Conservation (phyloP, 2,797 vertebrate genomes). For the Urophycis tenuis region DNA sequence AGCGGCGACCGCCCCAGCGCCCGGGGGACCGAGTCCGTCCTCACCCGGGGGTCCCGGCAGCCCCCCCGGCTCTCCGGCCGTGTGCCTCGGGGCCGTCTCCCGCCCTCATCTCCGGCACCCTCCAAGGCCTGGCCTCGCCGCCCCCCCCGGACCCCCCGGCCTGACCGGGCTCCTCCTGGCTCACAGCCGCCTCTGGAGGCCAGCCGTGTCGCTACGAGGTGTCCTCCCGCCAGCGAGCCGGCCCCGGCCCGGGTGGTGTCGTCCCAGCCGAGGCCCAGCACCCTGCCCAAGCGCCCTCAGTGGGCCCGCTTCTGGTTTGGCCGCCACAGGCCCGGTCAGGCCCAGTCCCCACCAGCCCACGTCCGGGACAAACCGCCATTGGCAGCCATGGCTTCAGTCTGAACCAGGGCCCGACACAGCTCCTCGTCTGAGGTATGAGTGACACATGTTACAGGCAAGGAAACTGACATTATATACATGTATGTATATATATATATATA, state of each 20-base stretch:
- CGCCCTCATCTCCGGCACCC: constrained; percentile 55
- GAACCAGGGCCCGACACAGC: not conserved
- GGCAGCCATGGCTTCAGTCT: constrained; percentile 17
- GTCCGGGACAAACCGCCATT: constrained; percentile 32
- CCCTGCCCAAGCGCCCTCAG: not conserved
- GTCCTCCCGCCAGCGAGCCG: too few species aligned
- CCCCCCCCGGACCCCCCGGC: constrained; percentile 23
- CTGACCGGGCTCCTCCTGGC: not conserved
- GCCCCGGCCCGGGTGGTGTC: constrained; percentile 7
- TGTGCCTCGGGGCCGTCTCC: constrained; percentile 47
- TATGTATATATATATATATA: too few species aligned
- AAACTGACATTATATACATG: too few species aligned
- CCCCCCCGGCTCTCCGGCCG: constrained; percentile 17
- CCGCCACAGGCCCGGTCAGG: not conserved
- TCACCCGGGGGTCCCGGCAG: not conserved
- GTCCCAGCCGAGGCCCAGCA: not conserved
- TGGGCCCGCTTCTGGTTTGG: not conserved
- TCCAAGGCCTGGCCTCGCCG: constrained; percentile 48
- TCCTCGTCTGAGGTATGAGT: not conserved
- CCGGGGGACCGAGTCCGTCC: not conserved
- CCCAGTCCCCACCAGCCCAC: constrained; percentile 2
- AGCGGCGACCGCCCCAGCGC: not conserved
- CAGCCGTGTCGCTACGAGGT: too few species aligned
- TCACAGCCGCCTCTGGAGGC: not conserved
- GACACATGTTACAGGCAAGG: not conserved